Percentiles rank a stretch among this genome's conserved stretches.
Evolutionary conservation across 2,888 invertebrate genomes (phyloP).

Genomic region (Cremastinae sp.): DNA sequence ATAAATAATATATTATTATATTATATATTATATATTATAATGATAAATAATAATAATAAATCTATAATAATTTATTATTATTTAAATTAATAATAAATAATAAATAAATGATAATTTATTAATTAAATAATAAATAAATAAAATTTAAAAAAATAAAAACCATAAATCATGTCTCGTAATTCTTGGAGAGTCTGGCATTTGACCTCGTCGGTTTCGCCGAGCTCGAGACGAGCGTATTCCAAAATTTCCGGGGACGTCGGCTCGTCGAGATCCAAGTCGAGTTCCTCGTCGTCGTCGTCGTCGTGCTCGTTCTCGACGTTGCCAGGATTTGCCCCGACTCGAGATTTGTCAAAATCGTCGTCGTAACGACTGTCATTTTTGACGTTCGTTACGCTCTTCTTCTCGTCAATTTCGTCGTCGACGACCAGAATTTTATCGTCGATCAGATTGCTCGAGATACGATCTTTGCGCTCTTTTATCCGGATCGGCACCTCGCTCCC

Average conservation of each 20-base stretch:
- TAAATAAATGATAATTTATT: background rate
- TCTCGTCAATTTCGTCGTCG: slow-evolving; percentile 30
- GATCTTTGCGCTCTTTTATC: slow-evolving; percentile 56
- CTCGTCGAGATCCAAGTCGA: slow-evolving; percentile 85
- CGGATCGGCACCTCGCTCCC: slow-evolving; percentile 39
- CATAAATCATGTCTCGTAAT: slow-evolving; percentile 88
- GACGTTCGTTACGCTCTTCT: slow-evolving; percentile 22
- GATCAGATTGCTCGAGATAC: slow-evolving; percentile 52
- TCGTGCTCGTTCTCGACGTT: slow-evolving; percentile 47
- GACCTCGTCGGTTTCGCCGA: slow-evolving; percentile 88
- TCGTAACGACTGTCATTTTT: background rate
- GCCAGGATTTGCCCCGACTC: too few species aligned
- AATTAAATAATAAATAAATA: background rate
- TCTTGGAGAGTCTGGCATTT: slow-evolving; percentile 86
- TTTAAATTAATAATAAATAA: background rate
- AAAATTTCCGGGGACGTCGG: slow-evolving; percentile 86
- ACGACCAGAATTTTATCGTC: slow-evolving; percentile 48
- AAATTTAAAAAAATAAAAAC: slow-evolving; percentile 79
- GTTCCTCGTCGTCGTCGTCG: slow-evolving; percentile 82
- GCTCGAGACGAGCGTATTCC: slow-evolving; percentile 85
- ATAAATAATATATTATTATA: too few species aligned
- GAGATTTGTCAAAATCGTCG: background rate
- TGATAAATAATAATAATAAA: too few species aligned
- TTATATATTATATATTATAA: too few species aligned
- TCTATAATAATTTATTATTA: background rate